Evolutionary conservation across 2,113 vertebrate species (phyloP).

Genomic region (Corythaixoides concolor): DNA sequence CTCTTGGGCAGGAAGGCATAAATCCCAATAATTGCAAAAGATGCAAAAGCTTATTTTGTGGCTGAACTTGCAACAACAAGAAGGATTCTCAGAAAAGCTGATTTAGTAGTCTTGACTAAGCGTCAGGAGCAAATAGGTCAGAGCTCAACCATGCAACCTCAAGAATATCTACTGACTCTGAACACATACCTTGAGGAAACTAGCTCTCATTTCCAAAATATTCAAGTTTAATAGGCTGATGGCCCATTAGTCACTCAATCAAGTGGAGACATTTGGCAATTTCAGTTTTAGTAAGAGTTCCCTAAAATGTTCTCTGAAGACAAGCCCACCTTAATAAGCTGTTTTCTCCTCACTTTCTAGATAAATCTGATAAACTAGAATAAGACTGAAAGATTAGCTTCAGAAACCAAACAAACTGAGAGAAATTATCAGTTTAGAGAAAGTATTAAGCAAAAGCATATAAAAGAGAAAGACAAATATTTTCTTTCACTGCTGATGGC

Average conservation of each 20-base stretch:
- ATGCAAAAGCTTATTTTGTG: constrained; percentile 45
- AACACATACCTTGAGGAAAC: neutral
- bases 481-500: constrained; percentile 15
- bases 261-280: neutral
- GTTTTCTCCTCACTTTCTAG: neutral
- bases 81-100: constrained; percentile 43
- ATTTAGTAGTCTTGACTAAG: constrained; percentile 45
- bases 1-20: constrained; percentile 54
- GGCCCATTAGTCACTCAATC: neutral
- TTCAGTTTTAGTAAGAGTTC: neutral
- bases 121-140: constrained; percentile 4
- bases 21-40: constrained; percentile 45
- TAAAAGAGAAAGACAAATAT: neutral
- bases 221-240: neutral
- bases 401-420: constrained; percentile 21
- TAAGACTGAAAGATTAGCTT: constrained; percentile 12
- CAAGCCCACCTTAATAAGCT: neutral
- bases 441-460: constrained; percentile 2
- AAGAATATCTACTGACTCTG: neutral
- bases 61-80: constrained; percentile 55
- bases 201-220: neutral
- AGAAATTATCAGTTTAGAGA: constrained; percentile 16
- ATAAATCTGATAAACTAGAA: neutral
- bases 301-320: neutral
- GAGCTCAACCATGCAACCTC: constrained; percentile 55